phyloP scores from a whole-genome alignment of 2,888 invertebrate genomes.

The Drosophila tanythrix region DNA sequence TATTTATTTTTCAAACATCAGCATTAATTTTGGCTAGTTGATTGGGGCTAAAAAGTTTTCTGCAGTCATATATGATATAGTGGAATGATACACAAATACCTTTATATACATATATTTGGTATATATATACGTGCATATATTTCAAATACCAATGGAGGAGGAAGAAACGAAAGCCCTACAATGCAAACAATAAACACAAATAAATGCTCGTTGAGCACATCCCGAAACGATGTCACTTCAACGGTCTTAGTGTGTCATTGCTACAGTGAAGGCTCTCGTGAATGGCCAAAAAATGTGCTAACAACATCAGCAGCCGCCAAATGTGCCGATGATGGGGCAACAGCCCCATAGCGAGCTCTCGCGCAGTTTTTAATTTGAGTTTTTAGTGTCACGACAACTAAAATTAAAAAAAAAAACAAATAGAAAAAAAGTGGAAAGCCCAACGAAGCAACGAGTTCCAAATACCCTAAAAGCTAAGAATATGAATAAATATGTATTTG shows the following conservation, averaged over 20 bases:
- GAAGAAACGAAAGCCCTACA: neutral
- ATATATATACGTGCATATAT: neutral
- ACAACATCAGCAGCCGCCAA: slow-evolving; percentile 36
- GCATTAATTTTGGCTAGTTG: neutral
- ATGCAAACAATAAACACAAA: slow-evolving; percentile 8
- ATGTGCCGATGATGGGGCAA: slow-evolving; percentile 41
- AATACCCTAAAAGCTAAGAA: neutral
- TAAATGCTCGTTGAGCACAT: slow-evolving; percentile 4
- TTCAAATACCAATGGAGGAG: neutral
- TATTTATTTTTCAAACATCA: neutral
- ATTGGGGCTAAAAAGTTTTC: neutral
- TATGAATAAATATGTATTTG: neutral
- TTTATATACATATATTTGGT: neutral
- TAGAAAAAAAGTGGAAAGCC: neutral
- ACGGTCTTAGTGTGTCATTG: slow-evolving; percentile 26
- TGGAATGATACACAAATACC: neutral
- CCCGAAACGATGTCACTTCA: slow-evolving; percentile 11
- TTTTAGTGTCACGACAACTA: slow-evolving; percentile 28
- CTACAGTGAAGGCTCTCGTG: slow-evolving; percentile 7
- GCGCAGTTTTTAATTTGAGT: slow-evolving; percentile 37
- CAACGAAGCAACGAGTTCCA: neutral
- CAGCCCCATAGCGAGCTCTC: slow-evolving; percentile 13
- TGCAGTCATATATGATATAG: neutral
- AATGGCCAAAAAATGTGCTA: slow-evolving; percentile 24
- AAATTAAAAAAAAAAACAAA: slow-evolving; percentile 2